A percentile compares a stretch with the other conserved stretches of the same genome.
Conservation (phyloP, 92 coral and sea anemone species). For the Epizoanthus scotinus region DNA sequence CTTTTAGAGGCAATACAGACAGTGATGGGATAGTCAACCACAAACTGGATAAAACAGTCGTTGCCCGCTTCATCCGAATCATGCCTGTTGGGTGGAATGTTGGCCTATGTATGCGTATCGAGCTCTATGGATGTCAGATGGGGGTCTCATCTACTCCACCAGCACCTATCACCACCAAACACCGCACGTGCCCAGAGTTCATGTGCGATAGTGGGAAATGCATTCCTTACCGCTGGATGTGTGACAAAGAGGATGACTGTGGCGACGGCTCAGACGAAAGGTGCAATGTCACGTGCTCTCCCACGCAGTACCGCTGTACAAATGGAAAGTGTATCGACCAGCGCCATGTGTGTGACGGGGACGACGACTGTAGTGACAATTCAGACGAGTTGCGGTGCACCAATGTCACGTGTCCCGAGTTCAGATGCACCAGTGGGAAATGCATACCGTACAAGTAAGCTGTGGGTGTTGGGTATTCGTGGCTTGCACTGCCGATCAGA, state of each 20-base stretch:
- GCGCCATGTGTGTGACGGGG: constrained; percentile 76
- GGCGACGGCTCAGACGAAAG: constrained; percentile 66
- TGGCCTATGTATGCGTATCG: constrained; percentile 67
- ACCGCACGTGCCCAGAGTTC: constrained; percentile 64
- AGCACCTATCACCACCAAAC: constrained; percentile 40
- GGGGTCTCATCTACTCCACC: constrained; percentile 30
- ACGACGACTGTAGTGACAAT: constrained; percentile 85
- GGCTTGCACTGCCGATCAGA: too few relatives aligned
- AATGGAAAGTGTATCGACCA: constrained; percentile 74
- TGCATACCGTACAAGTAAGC: constrained; percentile 78
- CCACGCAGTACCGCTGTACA: constrained; percentile 52
- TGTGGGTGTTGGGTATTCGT: too few relatives aligned
- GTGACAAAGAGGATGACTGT: constrained; percentile 64
- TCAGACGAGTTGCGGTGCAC: constrained; percentile 75
- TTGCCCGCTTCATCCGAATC: constrained; percentile 63
- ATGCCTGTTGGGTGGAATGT: constrained; percentile 56
- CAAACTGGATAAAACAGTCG: constrained; percentile 57
- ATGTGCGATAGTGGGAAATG: constrained; percentile 66
- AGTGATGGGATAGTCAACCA: constrained; percentile 47
- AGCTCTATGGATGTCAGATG: constrained; percentile 65
- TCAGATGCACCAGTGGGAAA: constrained; percentile 60
- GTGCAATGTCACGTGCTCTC: constrained; percentile 61
- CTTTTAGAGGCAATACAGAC: constrained; percentile 61
- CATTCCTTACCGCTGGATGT: constrained; percentile 68
- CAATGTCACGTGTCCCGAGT: constrained; percentile 64